Conservation (phyloP, 2,113 vertebrate genomes). For the Myocastor coypus region DNA sequence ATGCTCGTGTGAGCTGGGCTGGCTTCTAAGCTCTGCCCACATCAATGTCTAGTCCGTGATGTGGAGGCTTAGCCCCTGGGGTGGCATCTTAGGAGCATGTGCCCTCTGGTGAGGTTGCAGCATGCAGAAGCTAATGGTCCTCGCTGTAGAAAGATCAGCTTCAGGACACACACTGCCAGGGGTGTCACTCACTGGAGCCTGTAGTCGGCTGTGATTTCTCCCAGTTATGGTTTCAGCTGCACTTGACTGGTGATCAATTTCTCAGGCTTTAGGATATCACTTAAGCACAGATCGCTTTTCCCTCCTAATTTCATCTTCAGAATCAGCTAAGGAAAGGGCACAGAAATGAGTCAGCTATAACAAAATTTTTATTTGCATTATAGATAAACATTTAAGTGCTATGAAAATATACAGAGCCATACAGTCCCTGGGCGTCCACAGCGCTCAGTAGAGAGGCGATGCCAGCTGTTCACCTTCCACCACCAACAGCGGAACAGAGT, state of each 20-base stretch:
- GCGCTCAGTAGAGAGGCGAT: not conserved
- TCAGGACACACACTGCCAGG: not conserved
- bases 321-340: not conserved
- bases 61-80: not conserved
- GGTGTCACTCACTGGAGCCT: not conserved
- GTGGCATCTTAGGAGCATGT: not conserved
- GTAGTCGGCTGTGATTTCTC: not conserved
- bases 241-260: not conserved
- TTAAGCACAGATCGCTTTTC: not conserved
- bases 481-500: not conserved
- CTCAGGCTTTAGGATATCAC: not conserved
- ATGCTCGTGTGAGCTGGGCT: not conserved
- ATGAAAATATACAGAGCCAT: too few relatives aligned
- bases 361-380: not conserved
- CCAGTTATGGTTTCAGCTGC: not conserved
- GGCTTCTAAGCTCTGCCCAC: not conserved
- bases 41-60: not conserved
- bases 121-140: not conserved
- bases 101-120: not conserved
- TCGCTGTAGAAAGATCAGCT: not conserved
- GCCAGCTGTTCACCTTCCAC: rapidly evolving
- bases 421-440: rapidly evolving
- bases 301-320: not conserved
- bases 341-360: not conserved
- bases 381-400: not conserved